Evolutionary conservation across 2,113 vertebrate species (phyloP).

Genomic region (Lonchura striata): DNA sequence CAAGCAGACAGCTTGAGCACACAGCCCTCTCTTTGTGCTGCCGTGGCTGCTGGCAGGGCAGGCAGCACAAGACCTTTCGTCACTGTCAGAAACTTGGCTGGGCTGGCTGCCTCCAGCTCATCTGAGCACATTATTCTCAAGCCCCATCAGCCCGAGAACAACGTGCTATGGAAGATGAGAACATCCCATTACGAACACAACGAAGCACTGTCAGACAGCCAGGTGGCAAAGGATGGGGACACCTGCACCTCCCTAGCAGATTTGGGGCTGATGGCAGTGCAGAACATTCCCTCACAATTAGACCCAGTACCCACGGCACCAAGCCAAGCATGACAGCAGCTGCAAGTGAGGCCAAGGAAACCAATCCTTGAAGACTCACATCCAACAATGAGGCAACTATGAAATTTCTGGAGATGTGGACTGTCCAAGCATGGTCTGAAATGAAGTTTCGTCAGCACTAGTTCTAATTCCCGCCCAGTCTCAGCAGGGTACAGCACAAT

Average conservation of each 20-base stretch:
- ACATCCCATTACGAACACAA: neutral
- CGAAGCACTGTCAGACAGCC: neutral
- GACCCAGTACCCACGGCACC: neutral
- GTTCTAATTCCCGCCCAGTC: neutral
- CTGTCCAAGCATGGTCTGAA: neutral
- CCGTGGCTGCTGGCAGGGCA: neutral
- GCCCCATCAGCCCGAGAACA: neutral
- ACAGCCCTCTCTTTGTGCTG: neutral
- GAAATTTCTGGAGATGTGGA: neutral
- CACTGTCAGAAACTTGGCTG: slow-evolving; percentile 15
- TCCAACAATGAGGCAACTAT: neutral
- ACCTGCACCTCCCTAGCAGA: neutral
- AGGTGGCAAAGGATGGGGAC: neutral
- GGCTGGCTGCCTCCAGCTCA: neutral
- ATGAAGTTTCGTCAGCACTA: neutral
- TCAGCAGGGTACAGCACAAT: neutral
- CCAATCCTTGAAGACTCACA: neutral
- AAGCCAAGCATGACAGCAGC: neutral
- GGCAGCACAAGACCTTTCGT: neutral
- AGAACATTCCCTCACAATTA: neutral
- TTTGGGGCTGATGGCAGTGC: neutral
- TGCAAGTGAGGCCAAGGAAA: neutral
- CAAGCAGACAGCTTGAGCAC: neutral
- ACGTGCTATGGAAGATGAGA: neutral
- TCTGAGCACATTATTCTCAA: slow-evolving; percentile 1